A percentile compares a stretch with the other conserved stretches of the same genome.
Evolutionary conservation across 2,797 vertebrate genomes (phyloP).

Genomic region (Pipistrellus pipistrellus): DNA sequence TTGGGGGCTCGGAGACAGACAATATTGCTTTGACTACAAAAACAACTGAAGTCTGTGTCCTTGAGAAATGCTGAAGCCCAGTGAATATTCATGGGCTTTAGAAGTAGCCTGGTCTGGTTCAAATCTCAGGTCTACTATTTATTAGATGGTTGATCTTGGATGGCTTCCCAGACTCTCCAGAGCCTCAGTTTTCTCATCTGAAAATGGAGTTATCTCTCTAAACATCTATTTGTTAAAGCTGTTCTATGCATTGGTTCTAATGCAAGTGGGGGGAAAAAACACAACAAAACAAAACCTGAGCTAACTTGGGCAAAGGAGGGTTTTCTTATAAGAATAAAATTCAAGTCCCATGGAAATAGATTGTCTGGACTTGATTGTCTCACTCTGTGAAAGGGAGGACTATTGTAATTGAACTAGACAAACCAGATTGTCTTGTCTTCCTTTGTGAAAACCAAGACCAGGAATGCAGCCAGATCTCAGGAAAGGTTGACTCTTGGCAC

Average conservation of each 20-base stretch:
- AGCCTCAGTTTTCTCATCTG: slow-evolving; percentile 34
- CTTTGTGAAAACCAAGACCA: neutral
- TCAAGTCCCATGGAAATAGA: neutral
- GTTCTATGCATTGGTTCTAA: neutral
- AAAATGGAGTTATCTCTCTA: neutral
- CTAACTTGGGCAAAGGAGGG: neutral
- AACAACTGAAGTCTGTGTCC: slow-evolving; percentile 66
- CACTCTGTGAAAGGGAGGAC: neutral
- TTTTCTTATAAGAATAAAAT: neutral
- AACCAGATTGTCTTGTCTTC: neutral
- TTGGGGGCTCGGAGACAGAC: slow-evolving; percentile 71
- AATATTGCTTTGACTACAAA: slow-evolving; percentile 70
- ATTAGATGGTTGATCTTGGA: neutral
- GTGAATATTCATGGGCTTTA: neutral
- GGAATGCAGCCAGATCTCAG: neutral
- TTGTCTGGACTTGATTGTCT: neutral
- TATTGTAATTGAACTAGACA: neutral
- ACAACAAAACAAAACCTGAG: neutral
- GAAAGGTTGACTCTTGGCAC: neutral
- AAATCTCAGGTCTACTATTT: neutral
- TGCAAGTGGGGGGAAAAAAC: neutral
- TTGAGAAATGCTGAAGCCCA: slow-evolving; percentile 27
- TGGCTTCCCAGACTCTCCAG: neutral
- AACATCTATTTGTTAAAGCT: neutral
- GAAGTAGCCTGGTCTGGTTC: neutral